Evolutionary conservation across 2,797 vertebrate species (phyloP).

Genomic region (Nannoperca obscura): DNA sequence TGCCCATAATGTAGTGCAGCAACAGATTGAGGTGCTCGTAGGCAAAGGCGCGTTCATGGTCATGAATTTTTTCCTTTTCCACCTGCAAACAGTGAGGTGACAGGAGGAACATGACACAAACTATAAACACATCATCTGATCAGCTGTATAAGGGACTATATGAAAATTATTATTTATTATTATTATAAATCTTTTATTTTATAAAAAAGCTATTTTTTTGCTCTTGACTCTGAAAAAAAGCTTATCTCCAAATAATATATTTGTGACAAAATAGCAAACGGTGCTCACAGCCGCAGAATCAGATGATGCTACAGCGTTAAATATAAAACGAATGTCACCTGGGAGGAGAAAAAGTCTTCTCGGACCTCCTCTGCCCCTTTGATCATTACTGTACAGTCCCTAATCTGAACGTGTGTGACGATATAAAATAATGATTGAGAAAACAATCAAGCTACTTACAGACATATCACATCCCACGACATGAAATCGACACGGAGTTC

Average conservation of each 20-base stretch:
- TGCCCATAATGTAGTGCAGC: conserved; percentile 90
- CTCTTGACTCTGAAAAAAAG: background rate
- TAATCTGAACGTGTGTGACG: background rate
- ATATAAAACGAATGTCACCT: background rate
- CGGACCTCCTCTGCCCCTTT: background rate
- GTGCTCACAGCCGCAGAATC: background rate
- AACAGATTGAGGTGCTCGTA: conserved; percentile 94
- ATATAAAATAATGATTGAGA: background rate
- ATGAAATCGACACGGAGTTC: conserved; percentile 92
- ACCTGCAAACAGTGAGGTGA: conserved; percentile 81
- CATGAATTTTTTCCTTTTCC: conserved; percentile 91
- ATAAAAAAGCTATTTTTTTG: background rate
- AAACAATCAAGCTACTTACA: conserved; percentile 83
- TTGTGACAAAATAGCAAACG: background rate
- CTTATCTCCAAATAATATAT: background rate
- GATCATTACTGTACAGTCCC: background rate
- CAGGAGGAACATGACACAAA: conserved; percentile 8
- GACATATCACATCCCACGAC: conserved; percentile 92
- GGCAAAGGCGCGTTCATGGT: conserved; percentile 90
- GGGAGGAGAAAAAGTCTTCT: background rate
- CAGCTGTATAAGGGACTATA: background rate
- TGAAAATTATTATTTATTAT: background rate
- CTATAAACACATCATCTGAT: background rate
- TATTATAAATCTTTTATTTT: background rate
- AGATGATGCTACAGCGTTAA: background rate